Evolutionary conservation across 1,140 invertebrate genomes (phyloP).

Genomic region (Yoshiicerus persimilis): DNA sequence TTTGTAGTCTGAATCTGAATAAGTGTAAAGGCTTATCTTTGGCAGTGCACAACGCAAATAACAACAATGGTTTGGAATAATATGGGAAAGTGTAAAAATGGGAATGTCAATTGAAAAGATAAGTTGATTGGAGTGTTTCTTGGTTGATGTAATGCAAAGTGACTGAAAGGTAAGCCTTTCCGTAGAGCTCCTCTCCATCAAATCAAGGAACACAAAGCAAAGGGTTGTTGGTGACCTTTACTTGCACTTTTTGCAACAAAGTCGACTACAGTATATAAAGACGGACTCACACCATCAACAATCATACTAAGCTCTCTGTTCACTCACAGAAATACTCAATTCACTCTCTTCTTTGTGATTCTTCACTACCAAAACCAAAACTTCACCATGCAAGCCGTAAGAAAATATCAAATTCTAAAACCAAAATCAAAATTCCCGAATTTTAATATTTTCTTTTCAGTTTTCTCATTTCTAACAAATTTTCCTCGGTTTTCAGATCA

Average conservation of each 20-base stretch:
- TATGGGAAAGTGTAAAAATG: background rate
- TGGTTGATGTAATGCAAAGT: background rate
- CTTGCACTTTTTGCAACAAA: background rate
- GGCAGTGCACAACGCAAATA: background rate
- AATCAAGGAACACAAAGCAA: background rate
- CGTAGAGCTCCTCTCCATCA: background rate
- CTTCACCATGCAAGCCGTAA: conserved; percentile 44
- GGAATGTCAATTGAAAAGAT: background rate
- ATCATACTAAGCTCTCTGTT: background rate
- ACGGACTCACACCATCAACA: background rate
- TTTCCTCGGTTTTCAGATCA: background rate
- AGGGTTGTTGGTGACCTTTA: background rate
- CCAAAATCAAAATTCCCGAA: background rate
- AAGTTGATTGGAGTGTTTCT: background rate
- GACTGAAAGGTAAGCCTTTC: background rate
- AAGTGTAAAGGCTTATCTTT: background rate
- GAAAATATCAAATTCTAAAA: background rate
- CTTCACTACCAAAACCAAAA: background rate
- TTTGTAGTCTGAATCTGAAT: too few relatives aligned
- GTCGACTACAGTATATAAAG: background rate
- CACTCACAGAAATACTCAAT: background rate
- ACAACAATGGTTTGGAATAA: background rate
- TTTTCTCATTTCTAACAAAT: too few relatives aligned
- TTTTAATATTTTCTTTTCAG: background rate
- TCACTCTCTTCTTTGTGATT: background rate